phyloP scores from a whole-genome alignment of 30 jellyfish, hydroid and myxozoan species.

The Hydractinia symbiolongicarpus region DNA sequence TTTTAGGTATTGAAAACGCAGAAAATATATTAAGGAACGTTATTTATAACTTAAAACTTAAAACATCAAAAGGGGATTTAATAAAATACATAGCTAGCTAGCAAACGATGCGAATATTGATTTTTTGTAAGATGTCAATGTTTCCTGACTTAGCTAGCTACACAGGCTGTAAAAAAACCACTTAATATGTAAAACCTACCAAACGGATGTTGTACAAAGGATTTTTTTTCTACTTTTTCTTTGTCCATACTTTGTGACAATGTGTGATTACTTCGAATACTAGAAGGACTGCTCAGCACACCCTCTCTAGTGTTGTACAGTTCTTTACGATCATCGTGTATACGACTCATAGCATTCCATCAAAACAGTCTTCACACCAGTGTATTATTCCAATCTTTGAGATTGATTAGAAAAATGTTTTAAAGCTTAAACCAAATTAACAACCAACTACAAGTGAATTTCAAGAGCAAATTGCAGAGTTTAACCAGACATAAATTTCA shows the following conservation, averaged over 20 bases:
- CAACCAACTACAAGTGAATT: neutral
- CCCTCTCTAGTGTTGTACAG: conserved; percentile 59
- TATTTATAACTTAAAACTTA: too few species aligned
- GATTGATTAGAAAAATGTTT: neutral
- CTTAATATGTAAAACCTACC: conserved; percentile 37
- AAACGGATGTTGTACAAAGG: conserved; percentile 43
- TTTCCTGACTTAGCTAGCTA: neutral
- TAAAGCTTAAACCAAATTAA: neutral
- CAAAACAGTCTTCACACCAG: conserved; percentile 8
- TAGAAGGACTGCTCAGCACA: conserved; percentile 72
- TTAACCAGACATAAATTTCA: conserved; percentile 23
- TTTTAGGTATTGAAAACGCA: neutral
- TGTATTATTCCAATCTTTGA: neutral
- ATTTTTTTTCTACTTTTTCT: conserved; percentile 69
- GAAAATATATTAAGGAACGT: too few species aligned
- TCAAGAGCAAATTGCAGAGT: neutral
- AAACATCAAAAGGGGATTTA: too few species aligned
- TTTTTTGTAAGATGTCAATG: too few species aligned
- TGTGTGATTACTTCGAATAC: conserved; percentile 42
- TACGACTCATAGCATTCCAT: conserved; percentile 97
- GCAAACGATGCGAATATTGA: too few species aligned
- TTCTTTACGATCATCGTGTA: conserved; percentile 95
- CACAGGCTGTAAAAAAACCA: neutral
- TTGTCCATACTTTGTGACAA: conserved; percentile 63
- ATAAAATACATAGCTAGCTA: too few species aligned